Evolutionary conservation across 2,888 invertebrate species (phyloP).

Genomic region (Yponomeuta malinellus): DNA sequence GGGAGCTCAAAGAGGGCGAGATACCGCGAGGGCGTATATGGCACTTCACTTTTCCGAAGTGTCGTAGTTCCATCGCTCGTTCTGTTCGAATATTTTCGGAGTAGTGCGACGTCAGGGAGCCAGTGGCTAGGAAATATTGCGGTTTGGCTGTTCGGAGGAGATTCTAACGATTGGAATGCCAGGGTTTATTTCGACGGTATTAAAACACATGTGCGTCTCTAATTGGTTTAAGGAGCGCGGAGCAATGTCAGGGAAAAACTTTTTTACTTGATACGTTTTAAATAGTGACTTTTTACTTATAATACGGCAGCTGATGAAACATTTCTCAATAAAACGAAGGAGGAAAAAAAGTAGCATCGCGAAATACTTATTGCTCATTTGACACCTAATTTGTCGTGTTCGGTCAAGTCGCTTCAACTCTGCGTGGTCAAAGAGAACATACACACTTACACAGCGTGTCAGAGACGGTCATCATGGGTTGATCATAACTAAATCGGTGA

Average conservation of each 20-base stretch:
- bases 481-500: too few relatives aligned
- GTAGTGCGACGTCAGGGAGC: neutral
- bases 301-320: too few relatives aligned
- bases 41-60: neutral
- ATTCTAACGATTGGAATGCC: constrained; percentile 4
- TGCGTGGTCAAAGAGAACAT: too few relatives aligned
- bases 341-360: too few relatives aligned
- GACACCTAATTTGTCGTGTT: too few relatives aligned
- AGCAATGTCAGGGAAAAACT: neutral
- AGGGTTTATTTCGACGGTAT: constrained; percentile 1
- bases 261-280: neutral
- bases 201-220: constrained; percentile 14
- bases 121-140: neutral
- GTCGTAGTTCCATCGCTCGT: constrained; percentile 8
- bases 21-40: neutral
- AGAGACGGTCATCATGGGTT: too few relatives aligned
- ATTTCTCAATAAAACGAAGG: too few relatives aligned
- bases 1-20: constrained; percentile 14
- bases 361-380: too few relatives aligned
- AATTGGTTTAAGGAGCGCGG: constrained; percentile 5
- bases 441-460: too few relatives aligned
- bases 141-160: neutral
- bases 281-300: too few relatives aligned
- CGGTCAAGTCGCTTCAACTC: too few relatives aligned
- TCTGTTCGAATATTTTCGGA: neutral